Evolutionary conservation across 2,888 invertebrate genomes (phyloP).

Genomic region (Agelastica alni): DNA sequence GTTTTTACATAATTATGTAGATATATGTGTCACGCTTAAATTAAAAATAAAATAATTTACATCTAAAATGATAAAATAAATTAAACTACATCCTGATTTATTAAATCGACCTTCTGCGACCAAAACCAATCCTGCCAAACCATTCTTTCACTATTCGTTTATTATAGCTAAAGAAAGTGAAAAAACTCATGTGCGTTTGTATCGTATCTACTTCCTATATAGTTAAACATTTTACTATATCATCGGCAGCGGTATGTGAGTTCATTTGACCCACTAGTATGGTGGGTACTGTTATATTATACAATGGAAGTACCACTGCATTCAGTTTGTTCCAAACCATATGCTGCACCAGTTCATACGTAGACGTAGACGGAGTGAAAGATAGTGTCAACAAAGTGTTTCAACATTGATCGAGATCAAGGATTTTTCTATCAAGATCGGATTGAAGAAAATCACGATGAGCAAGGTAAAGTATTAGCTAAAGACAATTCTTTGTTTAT

Average conservation of each 20-base stretch:
- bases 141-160: no score
- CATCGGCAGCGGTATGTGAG: constrained; percentile 12
- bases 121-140: no score
- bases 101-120: no score
- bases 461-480: constrained; percentile 39
- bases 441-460: constrained; percentile 21
- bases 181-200: constrained; percentile 3
- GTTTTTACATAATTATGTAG: no score
- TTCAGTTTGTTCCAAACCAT: constrained; percentile 27
- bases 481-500: no score
- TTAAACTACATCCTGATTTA: no score
- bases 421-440: constrained; percentile 14
- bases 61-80: no score
- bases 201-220: constrained; percentile 3
- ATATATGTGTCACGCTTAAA: no score
- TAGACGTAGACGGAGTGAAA: constrained; percentile 16
- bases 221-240: neutral
- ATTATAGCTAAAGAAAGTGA: constrained; percentile 2
- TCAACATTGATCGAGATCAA: constrained; percentile 25
- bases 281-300: constrained; percentile 41
- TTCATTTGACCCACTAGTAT: constrained; percentile 38
- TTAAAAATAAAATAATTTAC: no score
- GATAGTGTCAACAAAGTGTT: constrained; percentile 23
- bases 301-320: constrained; percentile 29
- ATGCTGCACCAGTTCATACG: constrained; percentile 26